Evolutionary conservation across 2,113 vertebrate genomes (phyloP), one percentile per base, ranked within the genome.

Genomic region (Lipotes vexillifer): DNA sequence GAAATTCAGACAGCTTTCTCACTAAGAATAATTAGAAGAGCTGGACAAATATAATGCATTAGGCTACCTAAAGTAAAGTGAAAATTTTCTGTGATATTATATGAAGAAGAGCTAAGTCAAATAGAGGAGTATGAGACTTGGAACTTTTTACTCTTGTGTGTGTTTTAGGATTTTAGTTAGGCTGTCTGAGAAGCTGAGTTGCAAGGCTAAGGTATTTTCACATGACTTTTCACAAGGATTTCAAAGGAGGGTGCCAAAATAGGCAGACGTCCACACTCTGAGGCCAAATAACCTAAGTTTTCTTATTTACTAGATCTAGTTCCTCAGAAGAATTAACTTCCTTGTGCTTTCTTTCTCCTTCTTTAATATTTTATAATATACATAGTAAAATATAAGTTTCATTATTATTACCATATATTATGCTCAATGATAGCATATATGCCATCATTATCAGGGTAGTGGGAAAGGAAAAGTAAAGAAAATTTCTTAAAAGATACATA

Each of bases 1-100:
- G 8, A 69, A 96, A 88, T 71, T 95, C 72, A 93, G 69, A 65
- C 11, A 89, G 27, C 5, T 82, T 90, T 97, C 41, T 14, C 8
- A 78, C 6, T 17, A 15, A 94, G 14, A 80, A 57, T 87, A 63
- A 84, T n/a, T 88, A 74, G 33, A 74, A 68, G 12, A 61, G 25
- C 25, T 63, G 3, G 20, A 78, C 8, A 68, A 65, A 41, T 46
- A 55, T 11, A 86, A 68, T 86, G 10, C 25, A n/a, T 75, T 75
- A 29, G 6, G 10, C 13, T 85, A 83, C 6, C 17, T 89, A 52
- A 6, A 66, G 80, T 29, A 88, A 75, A 41, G 6, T 41, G 15
- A 90, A 86, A 27, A 86, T 14, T 33, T 46, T 75, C 33, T 72
- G 29, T 17, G 6, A 29, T 57, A 31, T 38, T 44, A 21, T 46